Conservation (phyloP, 1,140 invertebrate genomes). For the Yoshiicerus persimilis region DNA sequence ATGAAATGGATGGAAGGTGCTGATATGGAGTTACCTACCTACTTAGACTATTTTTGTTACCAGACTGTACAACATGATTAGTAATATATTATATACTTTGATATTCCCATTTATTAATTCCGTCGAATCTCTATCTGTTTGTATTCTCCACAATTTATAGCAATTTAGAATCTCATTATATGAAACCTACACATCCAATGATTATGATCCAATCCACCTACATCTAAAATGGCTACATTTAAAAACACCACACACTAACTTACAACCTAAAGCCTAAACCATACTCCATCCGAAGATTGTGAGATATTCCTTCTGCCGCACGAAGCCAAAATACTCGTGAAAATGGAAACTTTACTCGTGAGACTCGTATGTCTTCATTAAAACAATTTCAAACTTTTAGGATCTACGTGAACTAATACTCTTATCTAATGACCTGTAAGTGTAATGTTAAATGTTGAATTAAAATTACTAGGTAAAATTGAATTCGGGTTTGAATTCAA, state of each 20-base stretch:
- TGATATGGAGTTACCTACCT: background rate
- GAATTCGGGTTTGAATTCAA: background rate
- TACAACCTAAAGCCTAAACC: background rate
- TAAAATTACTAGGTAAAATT: background rate
- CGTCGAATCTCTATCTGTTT: background rate
- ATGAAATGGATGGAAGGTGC: background rate
- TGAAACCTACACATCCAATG: background rate
- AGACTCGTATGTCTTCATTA: background rate
- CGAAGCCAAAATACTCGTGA: background rate
- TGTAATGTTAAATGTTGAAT: background rate
- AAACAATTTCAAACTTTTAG: background rate
- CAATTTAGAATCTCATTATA: background rate
- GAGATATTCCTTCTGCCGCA: background rate
- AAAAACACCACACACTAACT: background rate
- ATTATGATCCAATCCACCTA: too few relatives aligned
- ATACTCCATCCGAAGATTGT: background rate
- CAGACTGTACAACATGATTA: constrained; percentile 4
- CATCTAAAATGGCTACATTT: background rate
- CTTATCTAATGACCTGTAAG: background rate
- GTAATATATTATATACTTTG: background rate
- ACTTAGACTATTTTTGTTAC: constrained; percentile 12
- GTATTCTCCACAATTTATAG: background rate
- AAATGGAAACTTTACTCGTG: background rate
- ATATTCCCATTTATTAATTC: background rate
- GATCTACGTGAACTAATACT: background rate